A percentile compares a stretch with the other conserved stretches of the same genome.
Conservation (phyloP, 2,797 vertebrate species). For the Silurus lanzhouensis region DNA sequence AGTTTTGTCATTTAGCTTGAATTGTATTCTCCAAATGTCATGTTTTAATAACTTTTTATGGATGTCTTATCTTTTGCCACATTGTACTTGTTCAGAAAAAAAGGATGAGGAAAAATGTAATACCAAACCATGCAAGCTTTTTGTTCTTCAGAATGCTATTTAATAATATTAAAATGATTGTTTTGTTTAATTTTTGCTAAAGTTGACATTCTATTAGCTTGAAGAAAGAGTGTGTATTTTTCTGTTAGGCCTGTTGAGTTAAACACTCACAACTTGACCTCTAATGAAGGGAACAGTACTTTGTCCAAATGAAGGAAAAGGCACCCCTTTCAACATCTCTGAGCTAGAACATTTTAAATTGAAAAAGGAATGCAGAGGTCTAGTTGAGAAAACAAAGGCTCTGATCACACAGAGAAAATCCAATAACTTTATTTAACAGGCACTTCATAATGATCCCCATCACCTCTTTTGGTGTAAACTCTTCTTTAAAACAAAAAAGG, state of each 20-base stretch:
- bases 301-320: not conserved
- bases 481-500: not conserved
- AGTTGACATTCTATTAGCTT: no score
- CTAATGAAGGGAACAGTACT: not conserved
- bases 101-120: constrained; percentile 47
- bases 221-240: not conserved
- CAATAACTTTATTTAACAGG: constrained; percentile 59
- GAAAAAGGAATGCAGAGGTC: not conserved
- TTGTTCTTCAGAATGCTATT: constrained; percentile 63
- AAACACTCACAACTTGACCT: not conserved
- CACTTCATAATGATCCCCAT: constrained; percentile 55
- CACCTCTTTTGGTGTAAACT: constrained; percentile 37
- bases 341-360: not conserved
- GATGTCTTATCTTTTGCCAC: constrained; percentile 57
- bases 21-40: constrained; percentile 50
- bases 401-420: constrained; percentile 44
- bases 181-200: constrained; percentile 54
- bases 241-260: not conserved
- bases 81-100: constrained; percentile 59
- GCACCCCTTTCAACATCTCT: not conserved
- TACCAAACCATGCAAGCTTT: constrained; percentile 60
- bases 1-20: constrained; percentile 50
- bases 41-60: constrained; percentile 55
- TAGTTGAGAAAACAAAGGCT: not conserved
- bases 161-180: constrained; percentile 60